Evolutionary conservation across 1,140 invertebrate genomes (phyloP).

Genomic region (Drosophila teissieri): DNA sequence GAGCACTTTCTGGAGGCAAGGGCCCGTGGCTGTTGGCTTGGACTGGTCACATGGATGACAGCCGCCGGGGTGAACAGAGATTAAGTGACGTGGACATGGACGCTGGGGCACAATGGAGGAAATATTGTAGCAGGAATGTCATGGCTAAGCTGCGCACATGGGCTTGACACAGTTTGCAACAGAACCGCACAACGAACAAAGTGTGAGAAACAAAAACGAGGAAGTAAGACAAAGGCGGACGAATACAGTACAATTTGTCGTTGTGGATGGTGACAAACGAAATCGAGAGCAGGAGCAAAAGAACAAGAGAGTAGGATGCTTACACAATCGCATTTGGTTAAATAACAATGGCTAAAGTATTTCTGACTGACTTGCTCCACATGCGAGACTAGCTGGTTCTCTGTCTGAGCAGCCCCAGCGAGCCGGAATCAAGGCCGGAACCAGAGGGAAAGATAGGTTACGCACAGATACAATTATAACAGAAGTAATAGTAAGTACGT

Average conservation of each 20-base stretch:
- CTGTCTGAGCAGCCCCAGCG: constrained; percentile 48
- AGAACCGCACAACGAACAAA: constrained; percentile 23
- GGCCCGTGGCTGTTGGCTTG: not conserved
- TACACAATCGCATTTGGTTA: constrained; percentile 84
- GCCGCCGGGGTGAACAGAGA: constrained; percentile 19
- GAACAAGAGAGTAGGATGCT: constrained; percentile 52
- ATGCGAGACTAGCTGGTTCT: constrained; percentile 60
- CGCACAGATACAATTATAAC: constrained; percentile 49
- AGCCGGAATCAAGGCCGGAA: constrained; percentile 15
- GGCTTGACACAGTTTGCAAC: constrained; percentile 52
- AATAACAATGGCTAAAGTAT: constrained; percentile 84
- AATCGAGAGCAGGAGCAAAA: constrained; percentile 16
- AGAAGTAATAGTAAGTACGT: constrained; percentile 38
- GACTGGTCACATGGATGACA: constrained; percentile 13
- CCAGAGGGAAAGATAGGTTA: constrained; percentile 27
- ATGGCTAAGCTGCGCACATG: constrained; percentile 27
- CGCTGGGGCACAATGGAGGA: constrained; percentile 20
- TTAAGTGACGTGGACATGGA: constrained; percentile 23
- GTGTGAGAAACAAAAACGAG: constrained; percentile 22
- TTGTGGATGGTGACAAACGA: constrained; percentile 18
- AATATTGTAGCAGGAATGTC: not conserved
- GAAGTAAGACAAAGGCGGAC: constrained; percentile 21
- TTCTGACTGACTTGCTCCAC: constrained; percentile 79
- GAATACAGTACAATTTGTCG: constrained; percentile 9
- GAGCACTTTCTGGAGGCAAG: not conserved